Conservation (phyloP, 1,140 invertebrate species). For the Diorhabda sublineata region DNA sequence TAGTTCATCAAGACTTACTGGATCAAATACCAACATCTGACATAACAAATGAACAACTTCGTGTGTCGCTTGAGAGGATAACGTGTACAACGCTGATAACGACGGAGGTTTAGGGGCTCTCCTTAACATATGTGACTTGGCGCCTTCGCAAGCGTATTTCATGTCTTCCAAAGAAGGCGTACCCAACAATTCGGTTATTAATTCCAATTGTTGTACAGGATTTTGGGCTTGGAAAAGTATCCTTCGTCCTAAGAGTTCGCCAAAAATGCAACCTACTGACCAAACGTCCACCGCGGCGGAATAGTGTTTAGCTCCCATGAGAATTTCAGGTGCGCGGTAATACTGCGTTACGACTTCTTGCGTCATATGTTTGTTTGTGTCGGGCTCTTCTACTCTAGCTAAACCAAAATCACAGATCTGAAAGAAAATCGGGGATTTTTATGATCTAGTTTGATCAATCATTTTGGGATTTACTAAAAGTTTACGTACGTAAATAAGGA, state of each 20-base stretch:
- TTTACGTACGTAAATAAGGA: not conserved
- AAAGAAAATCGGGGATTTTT: conserved; percentile 22
- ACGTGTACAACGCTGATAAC: conserved; percentile 84
- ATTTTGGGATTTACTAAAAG: too few relatives aligned
- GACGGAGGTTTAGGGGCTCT: conserved; percentile 84
- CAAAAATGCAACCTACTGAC: conserved; percentile 99
- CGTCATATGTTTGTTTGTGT: conserved; percentile 91
- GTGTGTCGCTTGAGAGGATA: conserved; percentile 89
- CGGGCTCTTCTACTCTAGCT: conserved; percentile 86
- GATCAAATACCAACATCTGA: conserved; percentile 97
- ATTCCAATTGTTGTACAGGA: conserved; percentile 69
- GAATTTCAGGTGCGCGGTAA: conserved; percentile 96
- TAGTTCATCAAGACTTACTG: conserved; percentile 61
- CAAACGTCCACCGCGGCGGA: conserved; percentile 95
- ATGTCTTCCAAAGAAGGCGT: conserved; percentile 96
- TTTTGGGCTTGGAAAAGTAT: conserved; percentile 87
- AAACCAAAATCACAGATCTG: conserved; percentile 96
- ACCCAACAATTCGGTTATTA: conserved; percentile 95
- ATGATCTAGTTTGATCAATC: not conserved
- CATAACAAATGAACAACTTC: conserved; percentile 97
- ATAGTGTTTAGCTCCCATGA: conserved; percentile 98
- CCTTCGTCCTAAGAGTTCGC: conserved; percentile 87
- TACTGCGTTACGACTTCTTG: conserved; percentile 99
- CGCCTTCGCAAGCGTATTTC: conserved; percentile 93
- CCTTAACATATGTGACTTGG: conserved; percentile 87